Percentiles rank a stretch among this genome's conserved stretches.
Evolutionary conservation across 2,797 vertebrate species (phyloP).

Genomic region (Acestrorhynchus altus): DNA sequence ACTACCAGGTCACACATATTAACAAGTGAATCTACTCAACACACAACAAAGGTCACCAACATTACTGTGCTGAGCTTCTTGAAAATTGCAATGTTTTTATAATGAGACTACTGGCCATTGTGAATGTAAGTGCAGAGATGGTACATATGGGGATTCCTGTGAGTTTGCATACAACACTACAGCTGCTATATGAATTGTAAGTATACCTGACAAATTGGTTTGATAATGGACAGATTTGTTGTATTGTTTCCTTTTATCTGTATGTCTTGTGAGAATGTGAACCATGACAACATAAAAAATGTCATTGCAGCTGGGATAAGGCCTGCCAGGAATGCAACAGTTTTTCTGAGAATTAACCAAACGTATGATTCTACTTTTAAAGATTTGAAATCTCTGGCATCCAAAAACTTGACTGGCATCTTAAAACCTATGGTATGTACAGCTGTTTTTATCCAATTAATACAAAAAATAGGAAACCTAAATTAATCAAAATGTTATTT

Average conservation of each 20-base stretch:
- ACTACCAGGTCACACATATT: neutral
- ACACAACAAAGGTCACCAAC: neutral
- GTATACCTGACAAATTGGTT: neutral
- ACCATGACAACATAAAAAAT: neutral
- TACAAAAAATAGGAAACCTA: too few relatives aligned
- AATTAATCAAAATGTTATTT: too few relatives aligned
- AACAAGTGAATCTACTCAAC: neutral
- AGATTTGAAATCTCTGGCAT: conserved; percentile 54
- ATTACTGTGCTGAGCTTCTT: conserved; percentile 51
- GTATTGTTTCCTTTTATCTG: too few relatives aligned
- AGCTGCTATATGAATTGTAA: conserved; percentile 60
- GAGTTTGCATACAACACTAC: conserved; percentile 41
- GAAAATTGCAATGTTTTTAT: conserved; percentile 51
- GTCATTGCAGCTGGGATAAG: conserved; percentile 54
- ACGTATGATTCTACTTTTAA: conserved; percentile 45
- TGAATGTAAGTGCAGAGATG: conserved; percentile 54
- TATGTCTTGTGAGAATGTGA: neutral
- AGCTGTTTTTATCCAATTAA: neutral
- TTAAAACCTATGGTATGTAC: conserved; percentile 60
- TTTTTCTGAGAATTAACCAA: conserved; percentile 62
- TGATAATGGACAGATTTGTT: too few relatives aligned
- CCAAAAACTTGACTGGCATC: conserved; percentile 54
- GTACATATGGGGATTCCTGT: conserved; percentile 59
- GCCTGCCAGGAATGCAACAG: conserved; percentile 62
- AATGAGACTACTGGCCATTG: conserved; percentile 51